A percentile compares a stretch with the other conserved stretches of the same genome.
These are phyloP conservation scores for Montipora efflorescens DNA, from an alignment of 64 coral and sea anemone genomes.

Conservation along the genomic window DNA sequence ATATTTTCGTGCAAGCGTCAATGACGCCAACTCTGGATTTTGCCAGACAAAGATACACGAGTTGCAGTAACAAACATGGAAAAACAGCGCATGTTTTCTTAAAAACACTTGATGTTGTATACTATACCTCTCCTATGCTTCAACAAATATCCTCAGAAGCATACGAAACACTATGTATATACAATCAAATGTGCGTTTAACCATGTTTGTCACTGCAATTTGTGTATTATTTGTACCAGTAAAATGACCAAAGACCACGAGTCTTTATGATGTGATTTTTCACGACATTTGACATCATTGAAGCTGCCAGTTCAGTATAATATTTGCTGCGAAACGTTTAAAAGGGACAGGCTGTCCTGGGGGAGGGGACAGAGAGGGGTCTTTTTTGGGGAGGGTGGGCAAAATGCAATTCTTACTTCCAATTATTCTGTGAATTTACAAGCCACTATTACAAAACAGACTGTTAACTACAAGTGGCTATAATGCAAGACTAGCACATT, in stretches of 20 bases:
- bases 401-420: background rate
- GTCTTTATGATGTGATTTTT: background rate
- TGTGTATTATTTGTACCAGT: no score
- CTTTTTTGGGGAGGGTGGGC: no score
- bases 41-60: background rate
- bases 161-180: no score
- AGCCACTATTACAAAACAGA: background rate
- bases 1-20: background rate
- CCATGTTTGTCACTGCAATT: no score
- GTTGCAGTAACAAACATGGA: no score
- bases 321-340: background rate
- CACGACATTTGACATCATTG: background rate
- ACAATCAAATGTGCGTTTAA: no score
- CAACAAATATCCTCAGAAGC: background rate
- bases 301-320: background rate
- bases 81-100: no score
- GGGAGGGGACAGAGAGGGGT: no score
- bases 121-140: background rate
- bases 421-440: background rate
- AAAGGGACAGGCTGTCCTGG: background rate
- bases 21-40: background rate
- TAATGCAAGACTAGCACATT: no score
- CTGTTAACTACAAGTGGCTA: background rate
- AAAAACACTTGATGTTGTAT: no score
- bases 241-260: no score